Evolutionary conservation across 1,140 invertebrate species (phyloP).

Genomic region (Pararge aegeria): DNA sequence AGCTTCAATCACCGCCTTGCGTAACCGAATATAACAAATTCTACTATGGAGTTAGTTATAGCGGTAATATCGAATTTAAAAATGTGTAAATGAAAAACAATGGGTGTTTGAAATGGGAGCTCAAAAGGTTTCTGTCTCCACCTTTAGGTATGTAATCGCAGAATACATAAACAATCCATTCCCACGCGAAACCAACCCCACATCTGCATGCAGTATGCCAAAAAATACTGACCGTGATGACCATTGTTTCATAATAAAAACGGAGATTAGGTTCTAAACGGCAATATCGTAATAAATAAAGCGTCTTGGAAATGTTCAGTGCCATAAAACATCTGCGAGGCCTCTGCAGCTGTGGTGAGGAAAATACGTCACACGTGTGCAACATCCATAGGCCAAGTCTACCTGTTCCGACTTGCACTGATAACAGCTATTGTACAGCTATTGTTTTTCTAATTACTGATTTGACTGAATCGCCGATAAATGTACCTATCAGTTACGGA

Average conservation of each 20-base stretch:
- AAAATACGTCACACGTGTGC: conserved; percentile 72
- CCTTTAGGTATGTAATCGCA: conserved; percentile 4
- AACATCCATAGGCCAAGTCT: conserved; percentile 48
- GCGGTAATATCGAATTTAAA: not conserved
- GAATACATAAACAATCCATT: conserved; percentile 44
- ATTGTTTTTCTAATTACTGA: conserved; percentile 47
- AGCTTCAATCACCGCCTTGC: no score
- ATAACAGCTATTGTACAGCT: conserved; percentile 52
- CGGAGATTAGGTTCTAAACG: conserved; percentile 73
- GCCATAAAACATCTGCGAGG: conserved; percentile 75
- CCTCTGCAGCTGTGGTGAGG: conserved; percentile 62
- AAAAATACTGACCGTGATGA: conserved; percentile 65
- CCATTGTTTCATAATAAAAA: conserved; percentile 76
- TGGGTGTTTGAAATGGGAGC: not conserved
- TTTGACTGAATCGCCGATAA: conserved; percentile 39
- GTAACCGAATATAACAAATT: no score
- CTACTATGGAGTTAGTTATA: no score
- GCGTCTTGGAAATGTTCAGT: conserved; percentile 69
- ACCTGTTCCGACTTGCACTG: conserved; percentile 40
- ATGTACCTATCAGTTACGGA: conserved; percentile 30
- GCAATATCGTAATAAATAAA: conserved; percentile 76
- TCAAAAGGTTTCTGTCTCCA: not conserved
- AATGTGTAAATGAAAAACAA: not conserved
- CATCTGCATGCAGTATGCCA: conserved; percentile 65
- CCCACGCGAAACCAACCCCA: conserved; percentile 49